Conservation (phyloP, 2,797 vertebrate genomes). For the Bovichtus diacanthus region DNA sequence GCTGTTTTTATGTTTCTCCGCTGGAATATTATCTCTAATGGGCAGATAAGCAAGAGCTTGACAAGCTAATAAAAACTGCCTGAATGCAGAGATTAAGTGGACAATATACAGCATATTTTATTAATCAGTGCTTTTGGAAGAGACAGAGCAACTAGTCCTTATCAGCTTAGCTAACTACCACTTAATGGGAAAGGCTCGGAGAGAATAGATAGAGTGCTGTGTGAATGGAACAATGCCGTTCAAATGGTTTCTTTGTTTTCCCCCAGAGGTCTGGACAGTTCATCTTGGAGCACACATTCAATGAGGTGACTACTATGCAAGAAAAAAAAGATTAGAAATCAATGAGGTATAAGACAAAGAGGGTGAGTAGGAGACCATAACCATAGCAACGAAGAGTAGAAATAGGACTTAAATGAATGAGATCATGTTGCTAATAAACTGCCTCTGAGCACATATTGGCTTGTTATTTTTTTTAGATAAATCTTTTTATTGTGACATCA, state of each 20-base stretch:
- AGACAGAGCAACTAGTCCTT: slow-evolving; percentile 61
- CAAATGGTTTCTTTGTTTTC: slow-evolving; percentile 76
- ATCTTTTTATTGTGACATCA: slow-evolving; percentile 47
- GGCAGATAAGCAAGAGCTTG: slow-evolving; percentile 47
- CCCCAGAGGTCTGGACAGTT: slow-evolving; percentile 71
- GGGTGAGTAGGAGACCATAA: slow-evolving; percentile 61
- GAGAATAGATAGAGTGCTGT: slow-evolving; percentile 54
- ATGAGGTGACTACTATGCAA: slow-evolving; percentile 68
- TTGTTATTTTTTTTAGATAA: slow-evolving; percentile 17
- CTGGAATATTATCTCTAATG: slow-evolving; percentile 53
- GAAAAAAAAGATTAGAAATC: slow-evolving; percentile 79
- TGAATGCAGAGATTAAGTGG: slow-evolving; percentile 62
- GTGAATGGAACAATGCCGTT: slow-evolving; percentile 70
- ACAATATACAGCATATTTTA: slow-evolving; percentile 57
- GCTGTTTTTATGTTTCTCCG: slow-evolving; percentile 38
- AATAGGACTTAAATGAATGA: slow-evolving; percentile 73
- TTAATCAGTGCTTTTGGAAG: slow-evolving; percentile 69
- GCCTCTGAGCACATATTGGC: slow-evolving; percentile 42
- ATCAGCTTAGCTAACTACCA: slow-evolving; percentile 73
- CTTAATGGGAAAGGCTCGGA: slow-evolving; percentile 66
- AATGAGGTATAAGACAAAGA: slow-evolving; percentile 74
- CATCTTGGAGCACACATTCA: slow-evolving; percentile 65
- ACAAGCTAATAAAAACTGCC: slow-evolving; percentile 51
- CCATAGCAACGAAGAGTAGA: slow-evolving; percentile 73
- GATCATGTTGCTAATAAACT: slow-evolving; percentile 73